phyloP scores from a whole-genome alignment of 2,888 invertebrate species.

The Dorcus hopei region DNA sequence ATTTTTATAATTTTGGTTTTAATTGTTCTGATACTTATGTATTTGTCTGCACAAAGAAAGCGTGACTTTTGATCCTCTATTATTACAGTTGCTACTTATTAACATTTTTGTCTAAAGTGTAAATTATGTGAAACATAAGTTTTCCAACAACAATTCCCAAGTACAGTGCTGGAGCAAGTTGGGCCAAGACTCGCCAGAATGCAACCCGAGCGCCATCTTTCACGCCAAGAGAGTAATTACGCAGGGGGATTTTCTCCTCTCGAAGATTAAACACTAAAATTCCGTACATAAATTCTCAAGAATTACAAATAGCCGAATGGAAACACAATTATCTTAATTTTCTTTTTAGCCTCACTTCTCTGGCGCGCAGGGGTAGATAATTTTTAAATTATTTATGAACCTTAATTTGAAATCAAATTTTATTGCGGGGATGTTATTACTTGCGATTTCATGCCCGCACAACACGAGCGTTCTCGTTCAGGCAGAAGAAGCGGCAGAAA shows the following conservation, averaged over 20 bases:
- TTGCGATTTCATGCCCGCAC: constrained; percentile 3
- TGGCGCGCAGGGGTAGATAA: constrained; percentile 33
- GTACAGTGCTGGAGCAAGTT: neutral
- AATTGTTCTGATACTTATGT: too few species aligned
- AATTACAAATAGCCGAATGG: constrained; percentile 47
- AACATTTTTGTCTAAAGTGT: too few species aligned
- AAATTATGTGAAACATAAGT: too few species aligned
- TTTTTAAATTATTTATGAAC: constrained; percentile 33
- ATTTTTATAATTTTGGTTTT: too few species aligned
- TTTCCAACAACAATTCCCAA: too few species aligned
- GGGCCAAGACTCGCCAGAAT: constrained; percentile 32
- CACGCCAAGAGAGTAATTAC: constrained; percentile 47
- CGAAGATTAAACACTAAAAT: constrained; percentile 47
- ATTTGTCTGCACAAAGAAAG: too few species aligned
- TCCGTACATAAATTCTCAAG: constrained; percentile 45
- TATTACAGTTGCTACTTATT: too few species aligned
- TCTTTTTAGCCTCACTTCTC: constrained; percentile 38
- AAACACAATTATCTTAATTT: constrained; percentile 49
- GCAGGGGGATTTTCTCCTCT: constrained; percentile 45
- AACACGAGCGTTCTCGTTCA: constrained; percentile 9
- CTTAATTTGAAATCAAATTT: constrained; percentile 20
- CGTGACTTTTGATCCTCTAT: too few species aligned
- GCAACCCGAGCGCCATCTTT: constrained; percentile 42
- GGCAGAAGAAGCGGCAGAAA: constrained; percentile 13
- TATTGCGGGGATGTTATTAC: neutral